Percentiles rank a stretch among this genome's conserved stretches.
These are phyloP conservation scores for Gallinago undulata DNA, from an alignment of 2,113 vertebrate genomes.

Conservation along the genomic window DNA sequence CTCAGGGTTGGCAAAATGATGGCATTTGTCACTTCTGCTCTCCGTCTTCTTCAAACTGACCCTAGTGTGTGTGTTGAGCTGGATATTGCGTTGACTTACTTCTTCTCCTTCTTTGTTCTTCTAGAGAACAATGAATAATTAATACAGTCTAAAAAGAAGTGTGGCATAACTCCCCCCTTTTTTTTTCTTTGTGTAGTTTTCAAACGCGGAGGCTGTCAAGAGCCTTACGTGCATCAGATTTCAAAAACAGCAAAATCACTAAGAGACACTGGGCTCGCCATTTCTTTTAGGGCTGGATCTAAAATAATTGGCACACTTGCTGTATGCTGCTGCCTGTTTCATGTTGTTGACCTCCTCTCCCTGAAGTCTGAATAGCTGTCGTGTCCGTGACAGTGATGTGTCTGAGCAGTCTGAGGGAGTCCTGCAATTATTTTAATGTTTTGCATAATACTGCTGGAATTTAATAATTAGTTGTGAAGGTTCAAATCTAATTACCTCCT, in stretches of 20 bases:
- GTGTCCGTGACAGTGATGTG: neutral
- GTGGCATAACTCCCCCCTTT: neutral
- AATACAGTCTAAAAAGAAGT: neutral
- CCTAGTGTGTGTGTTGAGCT: neutral
- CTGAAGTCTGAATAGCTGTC: neutral
- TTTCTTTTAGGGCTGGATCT: neutral
- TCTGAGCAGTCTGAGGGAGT: neutral
- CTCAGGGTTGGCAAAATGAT: conserved; percentile 21
- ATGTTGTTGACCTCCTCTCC: neutral
- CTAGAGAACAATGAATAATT: neutral
- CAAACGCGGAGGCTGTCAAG: neutral
- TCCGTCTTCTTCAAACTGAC: neutral
- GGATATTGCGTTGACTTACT: neutral
- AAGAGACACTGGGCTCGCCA: neutral
- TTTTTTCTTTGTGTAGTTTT: neutral
- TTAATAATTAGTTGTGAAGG: neutral
- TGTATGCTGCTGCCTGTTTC: neutral
- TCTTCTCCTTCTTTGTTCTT: conserved; percentile 27
- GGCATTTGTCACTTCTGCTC: conserved; percentile 57
- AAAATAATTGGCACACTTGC: conserved; percentile 3
- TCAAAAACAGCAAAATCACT: neutral
- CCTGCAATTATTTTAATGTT: conserved; percentile 23
- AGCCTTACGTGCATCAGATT: neutral
- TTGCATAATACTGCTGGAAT: neutral
- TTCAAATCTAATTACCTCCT: neutral